phyloP scores from a whole-genome alignment of 2,888 invertebrate species.

The Drosophila neotestacea region DNA sequence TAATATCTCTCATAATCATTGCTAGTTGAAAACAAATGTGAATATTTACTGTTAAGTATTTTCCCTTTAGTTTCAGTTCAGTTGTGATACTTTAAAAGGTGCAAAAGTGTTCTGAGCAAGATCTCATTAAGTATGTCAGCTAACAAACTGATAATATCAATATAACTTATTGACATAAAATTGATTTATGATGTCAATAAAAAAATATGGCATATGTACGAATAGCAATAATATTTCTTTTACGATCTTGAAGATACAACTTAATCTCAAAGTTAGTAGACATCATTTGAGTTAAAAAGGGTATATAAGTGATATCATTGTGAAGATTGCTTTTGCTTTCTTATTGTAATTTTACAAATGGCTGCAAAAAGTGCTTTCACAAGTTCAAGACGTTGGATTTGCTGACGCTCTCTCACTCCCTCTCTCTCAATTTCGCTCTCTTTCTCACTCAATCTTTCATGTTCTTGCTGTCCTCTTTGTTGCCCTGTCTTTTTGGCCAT shows the following conservation, averaged over 20 bases:
- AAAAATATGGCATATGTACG: not conserved
- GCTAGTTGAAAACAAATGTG: too few species aligned
- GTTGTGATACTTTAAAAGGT: too few species aligned
- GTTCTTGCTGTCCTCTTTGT: slow-evolving; percentile 10
- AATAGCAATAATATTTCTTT: not conserved
- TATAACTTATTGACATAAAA: not conserved
- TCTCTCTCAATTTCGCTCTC: not conserved
- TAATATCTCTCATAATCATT: too few species aligned
- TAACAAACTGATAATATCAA: too few species aligned
- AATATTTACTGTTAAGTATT: too few species aligned
- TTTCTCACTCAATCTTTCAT: slow-evolving; percentile 2
- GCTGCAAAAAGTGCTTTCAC: slow-evolving; percentile 57
- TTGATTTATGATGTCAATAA: not conserved
- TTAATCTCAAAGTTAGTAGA: not conserved
- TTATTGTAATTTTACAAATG: slow-evolving; percentile 77
- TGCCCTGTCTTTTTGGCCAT: slow-evolving; percentile 63
- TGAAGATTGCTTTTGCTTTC: slow-evolving; percentile 41
- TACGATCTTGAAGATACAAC: not conserved
- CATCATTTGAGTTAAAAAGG: slow-evolving; percentile 5
- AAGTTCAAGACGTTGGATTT: slow-evolving; percentile 65
- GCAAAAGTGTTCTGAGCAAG: too few species aligned
- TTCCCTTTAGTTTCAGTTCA: too few species aligned
- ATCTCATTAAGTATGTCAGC: too few species aligned
- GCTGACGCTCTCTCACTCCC: slow-evolving; percentile 16
- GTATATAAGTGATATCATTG: slow-evolving; percentile 37